phyloP scores from a whole-genome alignment of 2,113 vertebrate genomes.

The Rhea pennata region DNA sequence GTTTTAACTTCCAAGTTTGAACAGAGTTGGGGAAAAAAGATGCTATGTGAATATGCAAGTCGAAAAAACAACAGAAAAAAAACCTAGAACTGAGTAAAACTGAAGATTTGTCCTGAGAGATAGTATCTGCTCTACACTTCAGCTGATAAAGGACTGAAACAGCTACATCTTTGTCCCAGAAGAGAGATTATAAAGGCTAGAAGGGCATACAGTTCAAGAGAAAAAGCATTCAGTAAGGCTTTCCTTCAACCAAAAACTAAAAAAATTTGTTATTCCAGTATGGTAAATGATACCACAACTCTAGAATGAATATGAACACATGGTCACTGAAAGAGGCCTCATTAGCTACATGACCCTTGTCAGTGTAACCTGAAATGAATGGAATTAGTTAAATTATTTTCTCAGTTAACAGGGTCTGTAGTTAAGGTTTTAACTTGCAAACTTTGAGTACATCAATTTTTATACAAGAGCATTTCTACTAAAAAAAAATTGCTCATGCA shows the following conservation, averaged over 20 bases:
- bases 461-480: neutral
- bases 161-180: neutral
- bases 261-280: neutral
- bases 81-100: neutral
- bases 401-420: neutral
- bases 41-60: fast-evolving
- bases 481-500: neutral
- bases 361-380: neutral
- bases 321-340: neutral
- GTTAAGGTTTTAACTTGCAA: neutral
- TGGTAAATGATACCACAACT: neutral
- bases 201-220: neutral
- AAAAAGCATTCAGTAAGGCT: neutral
- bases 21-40: neutral
- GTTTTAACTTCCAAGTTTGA: neutral
- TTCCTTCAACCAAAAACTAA: neutral
- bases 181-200: neutral
- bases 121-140: neutral
- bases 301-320: neutral
- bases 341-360: no score
- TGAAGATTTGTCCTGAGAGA: neutral
- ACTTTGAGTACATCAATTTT: neutral
- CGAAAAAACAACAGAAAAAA: neutral
- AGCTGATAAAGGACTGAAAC: neutral
- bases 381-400: neutral